A percentile compares a stretch with the other conserved stretches of the same genome.
Evolutionary conservation across 2,888 invertebrate genomes (phyloP).

Genomic region (Leucoptera coffeella): DNA sequence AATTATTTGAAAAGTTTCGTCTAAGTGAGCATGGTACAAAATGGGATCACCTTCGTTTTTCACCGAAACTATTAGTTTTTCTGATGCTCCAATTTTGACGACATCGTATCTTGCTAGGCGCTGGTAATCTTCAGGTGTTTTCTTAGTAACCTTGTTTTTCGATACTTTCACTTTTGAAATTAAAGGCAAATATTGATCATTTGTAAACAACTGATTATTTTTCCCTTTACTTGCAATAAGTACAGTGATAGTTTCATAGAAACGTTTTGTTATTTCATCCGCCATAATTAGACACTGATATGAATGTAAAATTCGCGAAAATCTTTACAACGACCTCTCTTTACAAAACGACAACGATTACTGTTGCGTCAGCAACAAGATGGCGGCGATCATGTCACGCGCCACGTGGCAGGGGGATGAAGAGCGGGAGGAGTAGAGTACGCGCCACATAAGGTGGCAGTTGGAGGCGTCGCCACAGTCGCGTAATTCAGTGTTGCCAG

Average conservation of each 20-base stretch:
- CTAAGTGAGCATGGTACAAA: slow-evolving; percentile 1
- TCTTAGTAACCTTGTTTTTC: not conserved
- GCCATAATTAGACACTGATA: not conserved
- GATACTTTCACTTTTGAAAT: not conserved
- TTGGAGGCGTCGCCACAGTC: too few relatives aligned
- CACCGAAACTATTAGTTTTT: not conserved
- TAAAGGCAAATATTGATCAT: not conserved
- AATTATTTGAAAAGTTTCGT: slow-evolving; percentile 10
- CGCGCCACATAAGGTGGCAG: too few relatives aligned
- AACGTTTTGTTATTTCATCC: not conserved
- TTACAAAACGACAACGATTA: not conserved
- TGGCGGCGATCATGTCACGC: too few relatives aligned
- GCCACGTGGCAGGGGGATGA: too few relatives aligned
- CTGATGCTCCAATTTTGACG: not conserved
- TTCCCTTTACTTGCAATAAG: too few relatives aligned
- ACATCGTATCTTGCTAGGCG: not conserved
- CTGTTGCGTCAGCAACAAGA: too few relatives aligned
- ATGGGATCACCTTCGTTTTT: not conserved
- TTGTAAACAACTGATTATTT: not conserved
- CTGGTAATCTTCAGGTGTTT: not conserved
- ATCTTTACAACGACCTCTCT: not conserved
- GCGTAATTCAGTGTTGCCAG: too few relatives aligned
- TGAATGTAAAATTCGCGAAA: not conserved
- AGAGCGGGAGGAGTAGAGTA: too few relatives aligned
- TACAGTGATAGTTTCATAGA: not conserved